Base-by-base conservation (phyloP, 1,140 invertebrate genomes). In the Cylas formicarius region DNA sequence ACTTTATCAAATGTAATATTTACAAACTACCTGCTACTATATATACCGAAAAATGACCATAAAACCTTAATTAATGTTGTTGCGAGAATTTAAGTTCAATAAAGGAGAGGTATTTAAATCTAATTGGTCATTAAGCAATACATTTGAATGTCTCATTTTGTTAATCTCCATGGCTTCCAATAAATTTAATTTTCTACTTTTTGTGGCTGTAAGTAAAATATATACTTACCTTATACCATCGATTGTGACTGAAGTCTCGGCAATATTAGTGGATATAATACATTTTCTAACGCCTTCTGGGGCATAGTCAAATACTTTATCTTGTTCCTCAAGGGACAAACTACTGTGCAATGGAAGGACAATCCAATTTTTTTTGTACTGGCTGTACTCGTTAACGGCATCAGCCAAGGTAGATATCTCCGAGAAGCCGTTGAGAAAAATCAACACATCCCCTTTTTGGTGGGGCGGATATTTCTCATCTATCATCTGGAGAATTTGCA, bases 201-300 rank as follows among this genome's bases (percentile, higher is more conserved):
- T n/a, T n/a, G n/a, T n/a, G n/a, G n/a, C n/a, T n/a, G n/a, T n/a
- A n/a, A n/a, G n/a, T n/a, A n/a, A n/a, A n/a, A n/a, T n/a, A n/a
- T n/a, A n/a, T n/a, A n/a, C 9, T 41, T 24, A 40, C 33, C 50
- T 48, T 33, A 99, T 88, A 3, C 95, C 96, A 71, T 99, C 96
- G 44, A 99, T 97, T 0, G 97, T 99, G 3, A 99, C 84, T 4
- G 94, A 98, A 1, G 97, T 99, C 73, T 99, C 97, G 0, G 97
- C 95, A 43, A 99, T 98, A 62, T 99, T 99, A n/a, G 96, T 99
- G 1, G 93, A 92, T 2, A 99, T 80, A 47, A 99, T 94, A 64
- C 95, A 98, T 70, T 99, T 99, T 48, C 96, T 72, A 1, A 93
- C 76, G 17, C 92, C 90, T 46, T 93, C 87, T 13, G 93, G 94